Conservation (phyloP, 2,888 invertebrate genomes). For the Drosophila neoperkinsi region DNA sequence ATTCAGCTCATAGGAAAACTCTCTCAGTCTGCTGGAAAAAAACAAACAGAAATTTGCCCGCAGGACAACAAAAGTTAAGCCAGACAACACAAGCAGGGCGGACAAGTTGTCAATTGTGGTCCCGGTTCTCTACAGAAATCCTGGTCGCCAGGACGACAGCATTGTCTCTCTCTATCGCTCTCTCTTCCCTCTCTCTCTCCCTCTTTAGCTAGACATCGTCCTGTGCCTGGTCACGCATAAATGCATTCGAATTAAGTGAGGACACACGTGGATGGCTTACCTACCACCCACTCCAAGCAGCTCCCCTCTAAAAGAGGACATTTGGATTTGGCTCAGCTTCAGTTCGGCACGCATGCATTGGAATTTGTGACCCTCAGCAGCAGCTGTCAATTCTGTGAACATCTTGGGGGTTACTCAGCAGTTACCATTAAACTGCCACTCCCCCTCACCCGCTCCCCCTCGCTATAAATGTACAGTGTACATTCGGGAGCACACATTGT, state of each 20-base stretch:
- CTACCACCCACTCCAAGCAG: background rate
- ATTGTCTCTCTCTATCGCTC: background rate
- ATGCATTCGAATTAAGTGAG: constrained; percentile 78
- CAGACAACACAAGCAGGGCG: constrained; percentile 54
- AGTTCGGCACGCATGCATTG: constrained; percentile 58
- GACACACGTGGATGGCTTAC: constrained; percentile 57
- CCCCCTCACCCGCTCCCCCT: constrained; percentile 12
- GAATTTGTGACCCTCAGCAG: constrained; percentile 58
- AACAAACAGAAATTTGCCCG: constrained; percentile 55
- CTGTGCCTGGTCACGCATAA: constrained; percentile 77
- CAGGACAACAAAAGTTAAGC: constrained; percentile 81
- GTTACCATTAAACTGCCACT: constrained; percentile 50
- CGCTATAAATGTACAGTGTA: constrained; percentile 61
- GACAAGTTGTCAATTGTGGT: constrained; percentile 62
- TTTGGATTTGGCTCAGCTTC: constrained; percentile 13
- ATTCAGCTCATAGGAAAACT: constrained; percentile 64
- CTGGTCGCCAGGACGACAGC: constrained; percentile 51
- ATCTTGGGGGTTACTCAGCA: constrained; percentile 42
- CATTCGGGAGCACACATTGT: constrained; percentile 74
- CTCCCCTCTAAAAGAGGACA: background rate
- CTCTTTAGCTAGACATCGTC: constrained; percentile 24
- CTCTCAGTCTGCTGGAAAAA: constrained; percentile 2
- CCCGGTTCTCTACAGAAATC: constrained; percentile 15
- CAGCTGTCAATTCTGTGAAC: constrained; percentile 42
- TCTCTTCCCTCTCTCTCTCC: background rate